Percentiles rank a stretch among this genome's conserved stretches.
Evolutionary conservation across 2,113 vertebrate genomes (phyloP).

Genomic region (Australoheros scitulus): DNA sequence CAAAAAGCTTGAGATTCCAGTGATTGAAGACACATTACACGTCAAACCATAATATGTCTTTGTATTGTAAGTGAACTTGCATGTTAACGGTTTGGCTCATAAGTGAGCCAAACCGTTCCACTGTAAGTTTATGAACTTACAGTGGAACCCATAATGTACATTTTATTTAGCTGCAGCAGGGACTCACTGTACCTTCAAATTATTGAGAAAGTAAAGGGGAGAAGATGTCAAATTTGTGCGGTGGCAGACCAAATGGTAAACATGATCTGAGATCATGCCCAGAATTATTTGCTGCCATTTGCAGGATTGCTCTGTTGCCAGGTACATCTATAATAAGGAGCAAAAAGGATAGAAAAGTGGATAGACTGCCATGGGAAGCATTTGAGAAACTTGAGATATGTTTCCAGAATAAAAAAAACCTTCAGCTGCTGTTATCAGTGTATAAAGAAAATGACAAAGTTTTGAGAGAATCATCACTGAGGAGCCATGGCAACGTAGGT

Average conservation of each 20-base stretch:
- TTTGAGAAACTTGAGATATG: background rate
- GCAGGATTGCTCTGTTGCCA: background rate
- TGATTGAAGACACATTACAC: background rate
- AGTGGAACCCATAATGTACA: background rate
- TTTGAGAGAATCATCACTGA: background rate
- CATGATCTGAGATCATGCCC: background rate
- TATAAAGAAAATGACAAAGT: background rate
- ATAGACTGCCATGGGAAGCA: background rate
- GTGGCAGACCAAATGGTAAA: background rate
- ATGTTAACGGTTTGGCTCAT: too few relatives aligned
- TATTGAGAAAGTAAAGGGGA: background rate
- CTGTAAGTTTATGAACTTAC: too few relatives aligned
- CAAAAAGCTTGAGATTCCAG: background rate
- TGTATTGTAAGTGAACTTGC: too few relatives aligned
- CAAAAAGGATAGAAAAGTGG: background rate
- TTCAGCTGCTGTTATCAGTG: background rate
- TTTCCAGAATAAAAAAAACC: background rate
- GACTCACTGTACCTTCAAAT: conserved; percentile 1
- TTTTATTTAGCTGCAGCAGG: background rate
- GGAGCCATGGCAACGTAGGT: conserved; percentile 17
- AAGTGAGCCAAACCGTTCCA: too few relatives aligned
- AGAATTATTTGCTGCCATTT: background rate
- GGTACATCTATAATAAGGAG: background rate
- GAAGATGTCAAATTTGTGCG: background rate
- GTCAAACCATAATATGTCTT: background rate